A percentile compares a stretch with the other conserved stretches of the same genome.
These are phyloP conservation scores for Galerucella calmariensis DNA, from an alignment of 2,888 invertebrate genomes.

Conservation along the genomic window DNA sequence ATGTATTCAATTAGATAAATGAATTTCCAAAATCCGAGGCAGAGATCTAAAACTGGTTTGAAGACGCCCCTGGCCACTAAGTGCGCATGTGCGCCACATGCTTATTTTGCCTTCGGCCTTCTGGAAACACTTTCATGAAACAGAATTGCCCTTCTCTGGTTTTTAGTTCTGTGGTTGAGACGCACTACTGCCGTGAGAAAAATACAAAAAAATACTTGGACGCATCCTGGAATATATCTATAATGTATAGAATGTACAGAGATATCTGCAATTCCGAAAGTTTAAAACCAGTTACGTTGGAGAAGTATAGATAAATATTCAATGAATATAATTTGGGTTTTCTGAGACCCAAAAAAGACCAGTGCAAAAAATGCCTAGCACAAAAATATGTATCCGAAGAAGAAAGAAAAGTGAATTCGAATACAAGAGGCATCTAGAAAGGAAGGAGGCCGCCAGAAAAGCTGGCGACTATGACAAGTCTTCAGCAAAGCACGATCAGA, in stretches of 20 bases:
- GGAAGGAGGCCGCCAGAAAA: constrained; percentile 42
- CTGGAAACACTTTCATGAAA: too few relatives aligned
- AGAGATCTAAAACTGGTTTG: too few relatives aligned
- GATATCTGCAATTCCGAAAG: constrained; percentile 30
- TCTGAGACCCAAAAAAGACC: constrained; percentile 43
- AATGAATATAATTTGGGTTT: constrained; percentile 48
- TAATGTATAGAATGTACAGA: constrained; percentile 46
- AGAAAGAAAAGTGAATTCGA: constrained; percentile 38
- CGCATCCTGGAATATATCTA: constrained; percentile 43
- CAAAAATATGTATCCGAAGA: constrained; percentile 40
- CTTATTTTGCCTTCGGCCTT: too few relatives aligned
- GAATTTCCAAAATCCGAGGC: too few relatives aligned
- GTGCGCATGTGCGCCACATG: too few relatives aligned
- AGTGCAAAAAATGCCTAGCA: constrained; percentile 43
- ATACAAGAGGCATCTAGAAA: constrained; percentile 44
- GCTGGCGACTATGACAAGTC: constrained; percentile 51
- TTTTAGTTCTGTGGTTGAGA: constrained; percentile 33
- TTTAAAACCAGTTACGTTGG: constrained; percentile 39
- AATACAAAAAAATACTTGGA: constrained; percentile 40
- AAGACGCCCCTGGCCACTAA: too few relatives aligned
- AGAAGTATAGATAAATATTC: constrained; percentile 43
- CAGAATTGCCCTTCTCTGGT: too few relatives aligned
- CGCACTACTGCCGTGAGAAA: constrained; percentile 47
- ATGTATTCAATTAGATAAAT: too few relatives aligned
- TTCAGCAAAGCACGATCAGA: constrained; percentile 39